phyloP scores from a whole-genome alignment of 23 tunicate species.

The Aplidium turbinatum region DNA sequence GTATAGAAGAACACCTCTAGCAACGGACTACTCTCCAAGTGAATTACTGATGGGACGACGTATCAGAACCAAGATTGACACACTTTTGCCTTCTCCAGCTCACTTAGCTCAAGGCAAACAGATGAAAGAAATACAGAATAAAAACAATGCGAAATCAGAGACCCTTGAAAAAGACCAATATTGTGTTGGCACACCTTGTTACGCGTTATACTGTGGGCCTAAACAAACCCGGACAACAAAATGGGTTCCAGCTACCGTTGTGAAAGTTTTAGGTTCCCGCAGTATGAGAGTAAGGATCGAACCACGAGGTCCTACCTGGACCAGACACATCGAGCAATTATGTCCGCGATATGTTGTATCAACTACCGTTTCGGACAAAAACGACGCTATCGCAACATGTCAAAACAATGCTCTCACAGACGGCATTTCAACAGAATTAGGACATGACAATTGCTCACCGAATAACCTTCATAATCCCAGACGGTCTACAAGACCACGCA shows the following conservation, averaged over 20 bases:
- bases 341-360: no score
- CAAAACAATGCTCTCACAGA: no score
- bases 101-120: not conserved
- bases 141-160: not conserved
- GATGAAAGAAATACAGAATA: not conserved
- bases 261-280: not conserved
- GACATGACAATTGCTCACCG: no score
- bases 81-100: not conserved
- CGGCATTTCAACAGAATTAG: no score
- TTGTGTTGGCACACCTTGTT: no score
- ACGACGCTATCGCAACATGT: no score
- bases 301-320: not conserved
- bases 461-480: no score
- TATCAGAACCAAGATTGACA: not conserved
- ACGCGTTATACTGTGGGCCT: no score
- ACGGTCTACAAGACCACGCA: no score
- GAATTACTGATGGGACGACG: not conserved
- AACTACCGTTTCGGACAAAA: no score
- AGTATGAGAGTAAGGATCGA: not conserved
- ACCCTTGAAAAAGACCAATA: not conserved
- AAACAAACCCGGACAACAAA: not conserved
- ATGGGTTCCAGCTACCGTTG: not conserved
- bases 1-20: not conserved
- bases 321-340: no score
- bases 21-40: not conserved